Percentiles rank a stretch among this genome's conserved stretches.
Conservation (phyloP, 2,113 vertebrate genomes). For the Terrapene triunguis region DNA sequence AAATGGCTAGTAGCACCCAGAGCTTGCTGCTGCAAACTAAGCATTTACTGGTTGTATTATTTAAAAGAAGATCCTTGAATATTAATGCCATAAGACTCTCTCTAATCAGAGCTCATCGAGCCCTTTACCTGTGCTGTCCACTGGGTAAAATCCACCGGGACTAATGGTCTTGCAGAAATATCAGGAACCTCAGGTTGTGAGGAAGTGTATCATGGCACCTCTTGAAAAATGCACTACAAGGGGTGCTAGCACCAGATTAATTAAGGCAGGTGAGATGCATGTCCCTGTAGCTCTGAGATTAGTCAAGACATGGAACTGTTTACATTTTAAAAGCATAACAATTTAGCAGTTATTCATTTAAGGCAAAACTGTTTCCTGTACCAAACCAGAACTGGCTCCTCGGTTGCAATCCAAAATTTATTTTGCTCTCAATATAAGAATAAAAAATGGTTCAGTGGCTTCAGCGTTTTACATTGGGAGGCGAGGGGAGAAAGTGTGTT, state of each 20-base stretch:
- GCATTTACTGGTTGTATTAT: neutral
- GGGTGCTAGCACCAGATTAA: neutral
- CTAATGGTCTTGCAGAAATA: neutral
- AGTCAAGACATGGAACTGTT: neutral
- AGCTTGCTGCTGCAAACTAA: neutral
- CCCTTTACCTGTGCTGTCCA: neutral
- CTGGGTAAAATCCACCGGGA: neutral
- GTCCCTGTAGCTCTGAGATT: neutral
- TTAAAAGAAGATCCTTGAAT: neutral
- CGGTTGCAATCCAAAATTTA: neutral
- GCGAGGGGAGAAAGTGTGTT: neutral
- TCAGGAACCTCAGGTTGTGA: neutral
- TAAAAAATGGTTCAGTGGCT: conserved; percentile 24
- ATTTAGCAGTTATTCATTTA: neutral
- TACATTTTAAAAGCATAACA: neutral
- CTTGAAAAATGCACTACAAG: neutral
- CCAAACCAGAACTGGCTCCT: neutral
- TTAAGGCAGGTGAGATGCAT: neutral
- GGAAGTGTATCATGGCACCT: neutral
- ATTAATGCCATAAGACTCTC: neutral
- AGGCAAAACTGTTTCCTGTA: neutral
- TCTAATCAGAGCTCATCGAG: neutral
- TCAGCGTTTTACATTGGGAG: neutral
- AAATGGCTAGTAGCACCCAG: neutral
- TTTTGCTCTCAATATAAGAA: neutral